These are phyloP conservation scores for Centropus unirufus DNA, from an alignment of 2,113 vertebrate species.

Conservation along the genomic window DNA sequence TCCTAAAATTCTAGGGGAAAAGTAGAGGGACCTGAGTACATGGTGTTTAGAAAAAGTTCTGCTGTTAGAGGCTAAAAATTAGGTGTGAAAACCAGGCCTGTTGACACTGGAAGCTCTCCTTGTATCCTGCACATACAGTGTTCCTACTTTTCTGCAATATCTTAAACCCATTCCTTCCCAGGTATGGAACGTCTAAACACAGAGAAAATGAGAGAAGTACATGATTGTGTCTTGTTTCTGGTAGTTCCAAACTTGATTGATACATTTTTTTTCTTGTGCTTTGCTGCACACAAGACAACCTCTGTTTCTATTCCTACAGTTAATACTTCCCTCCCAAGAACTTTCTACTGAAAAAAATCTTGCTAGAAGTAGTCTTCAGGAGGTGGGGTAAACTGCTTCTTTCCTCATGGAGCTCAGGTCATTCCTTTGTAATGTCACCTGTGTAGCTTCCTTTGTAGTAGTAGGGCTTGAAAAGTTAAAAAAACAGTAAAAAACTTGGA, in stretches of 20 bases:
- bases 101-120: neutral
- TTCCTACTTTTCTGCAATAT: neutral
- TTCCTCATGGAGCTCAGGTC: neutral
- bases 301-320: neutral
- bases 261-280: neutral
- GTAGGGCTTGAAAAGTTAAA: neutral
- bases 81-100: neutral
- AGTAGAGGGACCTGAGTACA: neutral
- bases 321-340: neutral
- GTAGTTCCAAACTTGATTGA: neutral
- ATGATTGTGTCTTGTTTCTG: fast-evolving
- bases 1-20: neutral
- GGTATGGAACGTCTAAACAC: neutral
- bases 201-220: neutral
- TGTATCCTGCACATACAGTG: neutral
- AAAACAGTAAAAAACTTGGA: neutral
- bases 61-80: neutral
- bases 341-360: neutral
- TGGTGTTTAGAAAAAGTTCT: neutral
- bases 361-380: neutral
- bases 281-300: neutral
- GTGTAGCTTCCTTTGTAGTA: neutral
- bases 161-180: neutral
- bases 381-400: neutral
- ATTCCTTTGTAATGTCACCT: neutral